Base-by-base conservation (phyloP, 2,888 invertebrate genomes). In the Balanococcus diminutus region DNA sequence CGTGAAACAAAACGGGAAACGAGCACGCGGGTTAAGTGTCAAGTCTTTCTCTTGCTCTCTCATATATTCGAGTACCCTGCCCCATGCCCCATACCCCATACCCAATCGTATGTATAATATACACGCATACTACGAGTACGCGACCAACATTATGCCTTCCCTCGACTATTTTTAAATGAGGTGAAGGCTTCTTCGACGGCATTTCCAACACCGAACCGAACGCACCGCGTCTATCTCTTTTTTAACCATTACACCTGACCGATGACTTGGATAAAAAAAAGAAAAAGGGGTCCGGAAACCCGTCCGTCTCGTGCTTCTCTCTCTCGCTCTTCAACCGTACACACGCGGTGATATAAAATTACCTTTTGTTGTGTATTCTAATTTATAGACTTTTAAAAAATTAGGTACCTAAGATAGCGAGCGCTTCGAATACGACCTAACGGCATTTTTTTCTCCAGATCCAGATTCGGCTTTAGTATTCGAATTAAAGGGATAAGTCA, bases 161-260 rank as follows among this genome's bases (percentile, higher is more conserved):
- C 36, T 67, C 31, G 75, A 79, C 75, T 79, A 79, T 79, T 79
- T 79, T 79, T 79, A 79, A 79, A 79, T 79, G 75, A 79, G 75
- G 75, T 79, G 75, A 79, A 79, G 75, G 75, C 36, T 79, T 79
- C 75, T 32, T 79, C 75, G 72, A 72, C 72, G 36, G 75, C 36
- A 79, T 79, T 79, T 79, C 75, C 28, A 75, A 36, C 31, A 28
- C 67, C n/a, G n/a, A 25, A 61, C 67, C 3, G 22, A 19, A 31
- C 67, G 22, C 36, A 32, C 75, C 75, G 28, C 36, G 22, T 36
- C 75, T 79, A 36, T 79, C 75, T 19, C 19, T 16, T 14, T 28
- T 42, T 9, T 56, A 22, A 67, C 67, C 28, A 79, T 36, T 79
- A 36, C 75, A 79, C 75, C 75, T 79, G 75, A 79, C 75, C 36